A percentile compares a stretch with the other conserved stretches of the same genome.
phyloP scores from a whole-genome alignment of 2,113 vertebrate genomes.

The Nansenia antarctica region DNA sequence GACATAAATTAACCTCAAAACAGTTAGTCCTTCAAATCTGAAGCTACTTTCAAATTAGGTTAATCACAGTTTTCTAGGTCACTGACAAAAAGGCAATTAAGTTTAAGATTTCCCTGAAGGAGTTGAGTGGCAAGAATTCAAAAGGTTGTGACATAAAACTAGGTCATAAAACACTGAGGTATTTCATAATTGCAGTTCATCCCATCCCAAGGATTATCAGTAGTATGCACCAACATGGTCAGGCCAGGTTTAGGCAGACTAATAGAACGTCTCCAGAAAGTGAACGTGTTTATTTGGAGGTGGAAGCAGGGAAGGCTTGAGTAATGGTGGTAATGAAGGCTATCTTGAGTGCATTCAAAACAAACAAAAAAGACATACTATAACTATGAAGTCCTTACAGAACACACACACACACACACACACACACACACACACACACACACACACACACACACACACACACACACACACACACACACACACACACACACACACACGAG shows the following conservation, averaged over 20 bases:
- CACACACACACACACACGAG: not conserved
- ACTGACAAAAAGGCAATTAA: not conserved
- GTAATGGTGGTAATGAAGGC: too few species aligned
- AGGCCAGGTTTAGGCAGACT: too few species aligned
- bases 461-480: not conserved
- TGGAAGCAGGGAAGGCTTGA: too few species aligned
- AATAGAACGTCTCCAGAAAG: too few species aligned
- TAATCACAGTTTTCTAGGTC: not conserved
- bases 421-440: not conserved
- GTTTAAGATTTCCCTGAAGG: not conserved
- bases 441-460: not conserved
- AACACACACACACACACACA: not conserved
- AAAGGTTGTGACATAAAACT: not conserved
- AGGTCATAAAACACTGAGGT: not conserved
- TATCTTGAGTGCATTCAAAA: not conserved
- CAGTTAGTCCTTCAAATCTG: not conserved
- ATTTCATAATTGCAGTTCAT: too few species aligned
- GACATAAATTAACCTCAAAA: too few species aligned
- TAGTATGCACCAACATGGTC: too few species aligned
- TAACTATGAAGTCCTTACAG: too few species aligned
- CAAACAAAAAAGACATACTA: not conserved
- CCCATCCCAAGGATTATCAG: too few species aligned
- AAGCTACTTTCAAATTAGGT: not conserved
- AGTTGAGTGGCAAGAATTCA: not conserved
- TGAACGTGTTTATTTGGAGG: too few species aligned